Percentiles rank a stretch among this genome's conserved stretches.
Evolutionary conservation across 1,140 invertebrate genomes (phyloP).

Genomic region (Procambarus virginalis): DNA sequence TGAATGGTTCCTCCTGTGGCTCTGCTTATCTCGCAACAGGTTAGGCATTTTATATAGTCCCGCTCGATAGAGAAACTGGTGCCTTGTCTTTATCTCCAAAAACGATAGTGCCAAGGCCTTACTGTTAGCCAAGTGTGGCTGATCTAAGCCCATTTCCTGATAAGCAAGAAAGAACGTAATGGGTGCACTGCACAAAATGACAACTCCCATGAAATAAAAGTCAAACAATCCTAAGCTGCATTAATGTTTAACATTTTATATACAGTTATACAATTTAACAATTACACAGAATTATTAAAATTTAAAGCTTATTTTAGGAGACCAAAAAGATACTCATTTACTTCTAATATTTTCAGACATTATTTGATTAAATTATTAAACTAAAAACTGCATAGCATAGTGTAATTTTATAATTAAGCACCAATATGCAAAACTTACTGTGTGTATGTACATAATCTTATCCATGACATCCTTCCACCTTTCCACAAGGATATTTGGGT

Average conservation of each 20-base stretch:
- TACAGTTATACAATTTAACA: no score
- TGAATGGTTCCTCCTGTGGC: constrained; percentile 19
- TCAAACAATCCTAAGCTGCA: neutral
- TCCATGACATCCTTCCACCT: neutral
- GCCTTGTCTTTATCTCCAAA: constrained; percentile 15
- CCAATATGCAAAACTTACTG: neutral
- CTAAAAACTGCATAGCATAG: no score
- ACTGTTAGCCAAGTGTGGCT: constrained; percentile 19
- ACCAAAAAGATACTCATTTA: no score
- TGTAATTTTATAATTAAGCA: no score
- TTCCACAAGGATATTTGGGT: neutral
- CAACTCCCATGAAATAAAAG: no score
- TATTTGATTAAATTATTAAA: no score
- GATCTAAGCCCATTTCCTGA: constrained; percentile 47
- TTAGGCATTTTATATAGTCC: constrained; percentile 31
- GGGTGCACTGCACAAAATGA: neutral
- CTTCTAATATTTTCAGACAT: no score
- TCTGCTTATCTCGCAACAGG: constrained; percentile 27
- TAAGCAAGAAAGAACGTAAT: neutral
- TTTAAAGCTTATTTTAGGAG: no score
- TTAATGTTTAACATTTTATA: neutral
- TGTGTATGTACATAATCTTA: neutral
- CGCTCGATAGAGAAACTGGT: constrained; percentile 27
- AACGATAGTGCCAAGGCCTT: neutral
- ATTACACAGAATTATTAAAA: no score